Conservation (phyloP, 1,140 invertebrate species). For the Apis mellifera region DNA sequence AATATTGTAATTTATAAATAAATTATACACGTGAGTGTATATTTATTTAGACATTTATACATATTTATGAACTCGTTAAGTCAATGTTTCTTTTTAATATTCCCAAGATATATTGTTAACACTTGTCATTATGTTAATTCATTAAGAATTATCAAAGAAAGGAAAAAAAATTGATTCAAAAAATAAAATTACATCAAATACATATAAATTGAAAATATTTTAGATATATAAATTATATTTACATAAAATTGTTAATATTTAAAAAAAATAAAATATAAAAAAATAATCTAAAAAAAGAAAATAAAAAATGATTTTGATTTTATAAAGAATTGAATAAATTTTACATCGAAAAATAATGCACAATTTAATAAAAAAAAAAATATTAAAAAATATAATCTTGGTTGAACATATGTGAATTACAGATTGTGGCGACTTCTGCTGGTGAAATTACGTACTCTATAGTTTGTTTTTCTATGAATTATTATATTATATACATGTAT, state of each 20-base stretch:
- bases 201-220: not conserved
- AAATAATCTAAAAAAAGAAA: not conserved
- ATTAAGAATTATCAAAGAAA: not conserved
- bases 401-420: not conserved
- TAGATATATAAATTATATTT: not conserved
- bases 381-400: not conserved
- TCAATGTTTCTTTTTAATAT: constrained; percentile 2
- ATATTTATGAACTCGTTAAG: constrained; percentile 10
- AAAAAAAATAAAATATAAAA: not conserved
- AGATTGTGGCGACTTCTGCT: constrained; percentile 54
- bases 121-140: not conserved
- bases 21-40: not conserved
- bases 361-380: not conserved
- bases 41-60: not conserved
- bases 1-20: constrained; percentile 1
- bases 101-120: not conserved
- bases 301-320: too few species aligned
- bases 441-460: constrained; percentile 36
- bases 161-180: not conserved
- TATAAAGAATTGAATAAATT: too few species aligned
- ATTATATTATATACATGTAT: not conserved
- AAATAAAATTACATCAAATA: not conserved
- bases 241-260: not conserved
- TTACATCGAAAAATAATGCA: not conserved
- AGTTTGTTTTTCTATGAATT: constrained; percentile 24